phyloP scores from a whole-genome alignment of 2,888 invertebrate genomes.

The Tenthredo amoena region DNA sequence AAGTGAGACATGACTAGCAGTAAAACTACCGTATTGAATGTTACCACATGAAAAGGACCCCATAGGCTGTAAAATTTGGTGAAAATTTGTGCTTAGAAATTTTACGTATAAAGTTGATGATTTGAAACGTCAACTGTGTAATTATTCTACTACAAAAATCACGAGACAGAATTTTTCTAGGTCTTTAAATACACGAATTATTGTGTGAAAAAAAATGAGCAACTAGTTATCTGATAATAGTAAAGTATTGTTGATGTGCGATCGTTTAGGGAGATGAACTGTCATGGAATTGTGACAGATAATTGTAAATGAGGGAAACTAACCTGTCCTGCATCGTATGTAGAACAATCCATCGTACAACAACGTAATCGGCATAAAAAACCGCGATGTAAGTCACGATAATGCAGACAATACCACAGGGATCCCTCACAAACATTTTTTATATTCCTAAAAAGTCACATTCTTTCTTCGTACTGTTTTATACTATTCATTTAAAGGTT shows the following conservation, averaged over 20 bases:
- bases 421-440: slow-evolving; percentile 87
- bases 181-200: not conserved
- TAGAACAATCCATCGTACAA: slow-evolving; percentile 90
- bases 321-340: slow-evolving; percentile 91
- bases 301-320: slow-evolving; percentile 56
- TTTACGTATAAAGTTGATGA: not conserved
- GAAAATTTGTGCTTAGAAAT: slow-evolving; percentile 41
- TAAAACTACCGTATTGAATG: slow-evolving; percentile 89
- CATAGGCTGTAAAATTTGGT: slow-evolving; percentile 83
- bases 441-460: slow-evolving; percentile 60
- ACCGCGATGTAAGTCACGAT: slow-evolving; percentile 89
- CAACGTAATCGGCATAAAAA: slow-evolving; percentile 93
- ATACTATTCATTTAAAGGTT: slow-evolving; percentile 8
- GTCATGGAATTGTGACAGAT: slow-evolving; percentile 31
- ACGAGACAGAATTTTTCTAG: not conserved
- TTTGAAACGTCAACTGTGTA: not conserved
- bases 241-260: not conserved
- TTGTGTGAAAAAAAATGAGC: not conserved
- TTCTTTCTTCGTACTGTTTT: slow-evolving; percentile 48
- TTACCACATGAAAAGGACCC: slow-evolving; percentile 89
- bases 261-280: not conserved
- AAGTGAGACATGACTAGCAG: slow-evolving; percentile 88
- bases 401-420: slow-evolving; percentile 91
- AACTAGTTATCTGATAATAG: not conserved
- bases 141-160: not conserved